Percentiles rank a stretch among this genome's conserved stretches.
Evolutionary conservation across 2,888 invertebrate genomes (phyloP).

Genomic region (Pristionchus mayeri): DNA sequence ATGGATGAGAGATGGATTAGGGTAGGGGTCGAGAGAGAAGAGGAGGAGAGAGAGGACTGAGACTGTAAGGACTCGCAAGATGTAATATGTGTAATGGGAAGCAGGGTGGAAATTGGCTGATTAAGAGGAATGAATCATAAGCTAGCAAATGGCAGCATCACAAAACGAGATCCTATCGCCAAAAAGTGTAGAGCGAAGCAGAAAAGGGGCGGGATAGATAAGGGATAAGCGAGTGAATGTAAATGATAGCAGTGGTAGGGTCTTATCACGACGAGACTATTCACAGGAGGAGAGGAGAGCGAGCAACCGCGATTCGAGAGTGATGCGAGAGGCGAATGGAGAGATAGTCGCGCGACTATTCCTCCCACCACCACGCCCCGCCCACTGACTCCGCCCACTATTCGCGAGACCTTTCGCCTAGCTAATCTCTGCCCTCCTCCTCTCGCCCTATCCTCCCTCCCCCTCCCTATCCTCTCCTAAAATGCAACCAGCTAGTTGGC

Average conservation of each 20-base stretch:
- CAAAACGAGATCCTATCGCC: not conserved
- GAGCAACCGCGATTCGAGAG: not conserved
- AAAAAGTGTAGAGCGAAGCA: constrained; percentile 20
- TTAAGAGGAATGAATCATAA: not conserved
- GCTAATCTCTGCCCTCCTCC: not conserved
- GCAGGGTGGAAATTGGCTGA: not conserved
- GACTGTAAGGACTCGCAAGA: not conserved
- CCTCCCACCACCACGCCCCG: not conserved
- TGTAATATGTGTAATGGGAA: constrained; percentile 16
- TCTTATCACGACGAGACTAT: not conserved
- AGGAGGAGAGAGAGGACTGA: not conserved
- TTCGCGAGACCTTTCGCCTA: not conserved
- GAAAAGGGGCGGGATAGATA: not conserved
- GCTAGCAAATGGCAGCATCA: not conserved
- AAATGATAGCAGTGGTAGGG: not conserved
- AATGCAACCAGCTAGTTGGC: constrained; percentile 26
- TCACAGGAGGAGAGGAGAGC: not conserved
- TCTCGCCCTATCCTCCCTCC: not conserved
- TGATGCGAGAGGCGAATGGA: not conserved
- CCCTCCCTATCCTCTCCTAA: not conserved
- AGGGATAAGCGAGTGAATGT: not conserved
- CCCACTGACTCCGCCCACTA: constrained; percentile 24
- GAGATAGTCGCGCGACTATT: constrained; percentile 18
- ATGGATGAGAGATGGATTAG: constrained; percentile 3
- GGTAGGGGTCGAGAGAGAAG: not conserved